Evolutionary conservation across 2,113 vertebrate genomes (phyloP).

Genomic region (Tenrec ecaudatus): DNA sequence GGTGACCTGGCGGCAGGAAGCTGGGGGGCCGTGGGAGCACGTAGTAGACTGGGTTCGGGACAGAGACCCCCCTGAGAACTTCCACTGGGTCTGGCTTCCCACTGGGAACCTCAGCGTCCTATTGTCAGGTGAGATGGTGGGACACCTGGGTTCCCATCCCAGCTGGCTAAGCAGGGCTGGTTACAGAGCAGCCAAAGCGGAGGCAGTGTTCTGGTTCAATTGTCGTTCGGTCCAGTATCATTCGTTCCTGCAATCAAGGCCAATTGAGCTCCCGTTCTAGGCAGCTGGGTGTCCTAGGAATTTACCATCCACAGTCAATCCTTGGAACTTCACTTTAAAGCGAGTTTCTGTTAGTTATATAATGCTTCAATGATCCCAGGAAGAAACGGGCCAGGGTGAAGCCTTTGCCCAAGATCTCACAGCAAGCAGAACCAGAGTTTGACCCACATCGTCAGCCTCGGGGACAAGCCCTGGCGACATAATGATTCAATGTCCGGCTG

Average conservation of each 20-base stretch:
- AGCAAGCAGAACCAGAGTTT: neutral
- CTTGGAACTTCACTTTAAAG: neutral
- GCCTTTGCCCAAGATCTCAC: neutral
- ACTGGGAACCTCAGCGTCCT: neutral
- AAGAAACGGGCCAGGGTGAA: neutral
- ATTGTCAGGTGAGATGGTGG: slow-evolving; percentile 68
- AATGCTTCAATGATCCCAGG: no score
- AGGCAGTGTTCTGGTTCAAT: neutral
- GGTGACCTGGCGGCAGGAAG: slow-evolving; percentile 75
- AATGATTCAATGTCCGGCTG: no score
- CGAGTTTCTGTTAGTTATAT: neutral
- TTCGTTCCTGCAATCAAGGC: neutral
- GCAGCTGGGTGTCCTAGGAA: neutral
- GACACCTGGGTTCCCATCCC: neutral
- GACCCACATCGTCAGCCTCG: neutral
- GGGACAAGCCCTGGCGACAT: no score
- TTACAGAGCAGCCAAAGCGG: neutral
- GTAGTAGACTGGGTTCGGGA: slow-evolving; percentile 80
- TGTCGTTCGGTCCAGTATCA: neutral
- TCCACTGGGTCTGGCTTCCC: slow-evolving; percentile 67
- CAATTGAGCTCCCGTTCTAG: neutral
- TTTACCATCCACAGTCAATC: neutral
- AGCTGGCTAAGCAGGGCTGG: neutral
- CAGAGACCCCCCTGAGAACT: neutral
- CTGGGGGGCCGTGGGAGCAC: neutral